Evolutionary conservation across 2,888 invertebrate species (phyloP), one percentile per base, ranked within the genome.

Genomic region (Tetragonisca angustula): DNA sequence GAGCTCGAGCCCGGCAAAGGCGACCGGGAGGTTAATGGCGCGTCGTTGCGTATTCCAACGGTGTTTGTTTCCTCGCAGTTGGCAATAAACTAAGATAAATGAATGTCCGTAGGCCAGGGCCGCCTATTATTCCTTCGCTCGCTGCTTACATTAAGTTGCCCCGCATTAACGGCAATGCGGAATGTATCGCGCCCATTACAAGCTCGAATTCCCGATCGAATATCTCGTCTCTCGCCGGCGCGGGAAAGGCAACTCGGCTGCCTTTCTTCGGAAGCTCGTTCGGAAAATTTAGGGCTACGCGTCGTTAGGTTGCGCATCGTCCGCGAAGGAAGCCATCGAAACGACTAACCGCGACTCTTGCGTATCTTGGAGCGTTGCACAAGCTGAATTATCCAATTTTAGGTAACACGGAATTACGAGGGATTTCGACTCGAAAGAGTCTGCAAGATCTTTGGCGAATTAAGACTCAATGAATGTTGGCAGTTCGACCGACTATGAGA

Each of bases 61-160:
- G 92, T 92, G 93, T 93, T 93, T 92, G 93, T 93, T 93, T 92
- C 91, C 91, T 91, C 92, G 90, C 91, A 92, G 93, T 92, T 91
- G 92, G 92, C 92, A 93, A 93, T 93, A 93, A 93, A 93, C 93
- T 93, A 92, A 93, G 93, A 93, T 93, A 93, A 93, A 93, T 93
- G 93, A 92, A 92, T 93, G 92, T 91, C 89, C 90, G 89, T 91
- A 91, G 91, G 91, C 90, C 87, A 89, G 89, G 43, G 87, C 90
- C 88, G 91, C 43, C 93, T 92, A 92, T 93, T 93, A 92, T 92
- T 93, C 92, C 92, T 92, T 92, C 90, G 91, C 90, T 90, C 92
- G 92, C 90, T 93, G 93, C 92, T 92, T 92, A 92, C 92, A 93
- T 92, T 92, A 92, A 92, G 92, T 92, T 90, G 89, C 85, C 85